A percentile compares a stretch with the other conserved stretches of the same genome.
These are phyloP conservation scores for Coluber constrictor DNA, from an alignment of 2,797 vertebrate genomes.

Conservation along the genomic window DNA sequence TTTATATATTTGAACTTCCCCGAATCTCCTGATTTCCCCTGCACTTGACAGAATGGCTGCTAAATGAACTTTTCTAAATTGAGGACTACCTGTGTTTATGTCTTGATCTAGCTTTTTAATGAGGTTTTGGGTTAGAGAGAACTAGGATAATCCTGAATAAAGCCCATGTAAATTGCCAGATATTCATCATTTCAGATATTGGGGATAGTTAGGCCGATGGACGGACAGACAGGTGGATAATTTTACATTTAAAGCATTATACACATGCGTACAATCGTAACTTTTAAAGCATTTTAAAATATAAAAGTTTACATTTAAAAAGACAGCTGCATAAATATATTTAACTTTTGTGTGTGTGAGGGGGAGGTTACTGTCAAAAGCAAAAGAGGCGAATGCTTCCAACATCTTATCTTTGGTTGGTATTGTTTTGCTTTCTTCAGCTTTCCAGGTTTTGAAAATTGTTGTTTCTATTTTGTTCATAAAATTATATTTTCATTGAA, in stretches of 20 bases:
- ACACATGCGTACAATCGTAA: neutral
- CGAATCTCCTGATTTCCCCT: neutral
- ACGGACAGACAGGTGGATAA: neutral
- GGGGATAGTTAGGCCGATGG: neutral
- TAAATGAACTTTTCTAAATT: neutral
- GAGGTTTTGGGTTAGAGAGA: neutral
- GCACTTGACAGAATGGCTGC: neutral
- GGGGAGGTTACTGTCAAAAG: neutral
- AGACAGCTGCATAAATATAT: neutral
- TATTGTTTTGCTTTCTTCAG: neutral
- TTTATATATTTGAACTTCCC: neutral
- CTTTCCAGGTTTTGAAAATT: neutral
- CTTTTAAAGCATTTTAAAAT: neutral
- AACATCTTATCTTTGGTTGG: neutral
- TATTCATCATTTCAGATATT: neutral
- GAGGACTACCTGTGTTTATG: neutral
- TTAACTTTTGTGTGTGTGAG: neutral
- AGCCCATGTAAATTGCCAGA: neutral
- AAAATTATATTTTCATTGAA: conserved; percentile 6
- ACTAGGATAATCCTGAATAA: neutral
- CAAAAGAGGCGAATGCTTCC: neutral
- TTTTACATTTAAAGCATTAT: neutral
- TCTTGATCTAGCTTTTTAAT: neutral
- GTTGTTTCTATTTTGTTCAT: conserved; percentile 1
- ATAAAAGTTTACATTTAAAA: neutral